Percentiles rank a stretch among this genome's conserved stretches.
phyloP scores from a whole-genome alignment of 1,140 invertebrate genomes.

The Riptortus pedestris region DNA sequence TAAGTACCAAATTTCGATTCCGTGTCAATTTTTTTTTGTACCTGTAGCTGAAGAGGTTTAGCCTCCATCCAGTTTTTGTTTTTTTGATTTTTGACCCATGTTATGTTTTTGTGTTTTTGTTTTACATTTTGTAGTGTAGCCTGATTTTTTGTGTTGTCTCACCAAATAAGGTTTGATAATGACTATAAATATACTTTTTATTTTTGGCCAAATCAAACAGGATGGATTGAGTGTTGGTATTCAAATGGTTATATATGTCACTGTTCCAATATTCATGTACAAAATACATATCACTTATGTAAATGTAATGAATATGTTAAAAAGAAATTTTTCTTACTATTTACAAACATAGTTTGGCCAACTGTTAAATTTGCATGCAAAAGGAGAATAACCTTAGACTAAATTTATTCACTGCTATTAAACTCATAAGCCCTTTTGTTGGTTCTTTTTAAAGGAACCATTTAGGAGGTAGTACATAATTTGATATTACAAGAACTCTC shows the following conservation, averaged over 20 bases:
- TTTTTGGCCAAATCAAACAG: conserved; percentile 8
- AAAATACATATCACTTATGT: too few species aligned
- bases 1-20: conserved; percentile 24
- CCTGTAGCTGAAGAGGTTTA: conserved; percentile 20
- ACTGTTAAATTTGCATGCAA: too few species aligned
- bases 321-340: too few species aligned
- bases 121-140: conserved; percentile 8
- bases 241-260: conserved; percentile 32
- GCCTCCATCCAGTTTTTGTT: conserved; percentile 18
- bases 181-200: background rate
- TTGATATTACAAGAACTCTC: too few species aligned
- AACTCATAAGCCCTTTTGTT: too few species aligned
- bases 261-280: too few species aligned
- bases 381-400: too few species aligned
- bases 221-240: conserved; percentile 33
- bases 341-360: too few species aligned
- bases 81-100: conserved; percentile 19
- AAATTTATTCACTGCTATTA: too few species aligned
- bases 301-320: too few species aligned
- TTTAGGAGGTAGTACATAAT: too few species aligned
- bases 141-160: conserved; percentile 12
- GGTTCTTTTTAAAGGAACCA: too few species aligned
- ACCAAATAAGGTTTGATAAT: conserved; percentile 5
- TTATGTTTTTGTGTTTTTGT: conserved; percentile 16
- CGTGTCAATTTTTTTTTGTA: conserved; percentile 16